phyloP scores from a whole-genome alignment of 2,797 vertebrate genomes.

The Helostoma temminkii region DNA sequence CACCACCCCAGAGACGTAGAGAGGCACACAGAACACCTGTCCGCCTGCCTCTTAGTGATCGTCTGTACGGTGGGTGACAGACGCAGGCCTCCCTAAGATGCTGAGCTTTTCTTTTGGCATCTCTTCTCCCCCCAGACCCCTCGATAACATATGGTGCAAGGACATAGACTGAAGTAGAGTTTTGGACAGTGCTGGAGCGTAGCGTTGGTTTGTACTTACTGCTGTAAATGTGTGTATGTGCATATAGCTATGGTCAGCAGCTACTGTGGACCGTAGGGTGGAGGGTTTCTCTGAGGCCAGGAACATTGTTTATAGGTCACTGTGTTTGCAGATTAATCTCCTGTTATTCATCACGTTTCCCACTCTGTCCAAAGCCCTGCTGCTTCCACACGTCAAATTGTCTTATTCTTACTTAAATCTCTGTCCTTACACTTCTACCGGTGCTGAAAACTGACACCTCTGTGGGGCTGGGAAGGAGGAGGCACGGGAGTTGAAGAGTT shows the following conservation, averaged over 20 bases:
- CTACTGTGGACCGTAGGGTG: slow-evolving; percentile 49
- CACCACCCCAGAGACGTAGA: slow-evolving; percentile 53
- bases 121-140: slow-evolving; percentile 8
- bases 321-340: slow-evolving; percentile 41
- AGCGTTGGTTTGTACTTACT: slow-evolving; percentile 2
- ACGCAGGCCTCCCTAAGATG: slow-evolving; percentile 66
- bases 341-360: slow-evolving; percentile 25
- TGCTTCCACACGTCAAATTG: neutral
- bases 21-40: slow-evolving; percentile 76
- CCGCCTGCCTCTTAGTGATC: slow-evolving; percentile 56
- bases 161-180: slow-evolving; percentile 44
- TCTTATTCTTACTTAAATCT: slow-evolving; percentile 12
- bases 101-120: slow-evolving; percentile 60
- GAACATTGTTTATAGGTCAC: slow-evolving; percentile 39
- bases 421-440: slow-evolving; percentile 28
- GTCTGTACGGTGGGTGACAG: slow-evolving; percentile 62
- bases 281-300: slow-evolving; percentile 56
- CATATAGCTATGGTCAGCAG: slow-evolving; percentile 61
- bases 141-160: slow-evolving; percentile 65
- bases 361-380: neutral
- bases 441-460: slow-evolving; percentile 81
- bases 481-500: slow-evolving; percentile 28
- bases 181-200: slow-evolving; percentile 25
- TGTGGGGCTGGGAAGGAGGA: slow-evolving; percentile 52
- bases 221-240: slow-evolving; percentile 19